These are phyloP conservation scores for Metridium senile DNA, from an alignment of 92 coral and sea anemone genomes.

Conservation along the genomic window DNA sequence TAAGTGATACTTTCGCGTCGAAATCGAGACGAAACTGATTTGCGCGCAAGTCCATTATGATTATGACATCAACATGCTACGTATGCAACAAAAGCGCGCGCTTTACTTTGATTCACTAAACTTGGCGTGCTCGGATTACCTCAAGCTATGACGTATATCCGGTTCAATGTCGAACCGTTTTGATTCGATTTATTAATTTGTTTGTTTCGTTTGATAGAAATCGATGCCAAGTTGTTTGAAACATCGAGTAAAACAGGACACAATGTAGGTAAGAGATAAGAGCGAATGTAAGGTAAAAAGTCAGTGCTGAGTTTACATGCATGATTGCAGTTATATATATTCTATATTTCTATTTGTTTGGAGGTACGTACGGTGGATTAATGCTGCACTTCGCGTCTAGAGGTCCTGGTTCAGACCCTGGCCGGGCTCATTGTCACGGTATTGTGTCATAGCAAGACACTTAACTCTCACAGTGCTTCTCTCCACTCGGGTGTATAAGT, in stretches of 20 bases:
- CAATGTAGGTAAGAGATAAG: slow-evolving; percentile 75
- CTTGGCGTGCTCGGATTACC: background rate
- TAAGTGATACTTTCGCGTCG: background rate
- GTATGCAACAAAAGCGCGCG: background rate
- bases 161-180: too few species aligned
- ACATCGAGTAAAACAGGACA: slow-evolving; percentile 91
- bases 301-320: too few species aligned
- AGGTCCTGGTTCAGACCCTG: too few species aligned
- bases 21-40: background rate
- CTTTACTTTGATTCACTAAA: background rate
- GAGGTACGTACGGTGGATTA: too few species aligned
- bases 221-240: slow-evolving; percentile 73
- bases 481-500: too few species aligned
- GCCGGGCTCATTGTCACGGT: too few species aligned
- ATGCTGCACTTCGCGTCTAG: too few species aligned
- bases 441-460: too few species aligned
- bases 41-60: background rate
- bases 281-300: background rate
- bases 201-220: slow-evolving; percentile 34
- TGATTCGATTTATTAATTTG: background rate
- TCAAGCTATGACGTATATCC: background rate
- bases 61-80: background rate
- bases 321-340: too few species aligned
- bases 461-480: too few species aligned
- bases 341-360: too few species aligned